Percentiles rank a stretch among this genome's conserved stretches.
phyloP scores from a whole-genome alignment of 2,113 vertebrate species.

The Chiloscyllium plagiosum region DNA sequence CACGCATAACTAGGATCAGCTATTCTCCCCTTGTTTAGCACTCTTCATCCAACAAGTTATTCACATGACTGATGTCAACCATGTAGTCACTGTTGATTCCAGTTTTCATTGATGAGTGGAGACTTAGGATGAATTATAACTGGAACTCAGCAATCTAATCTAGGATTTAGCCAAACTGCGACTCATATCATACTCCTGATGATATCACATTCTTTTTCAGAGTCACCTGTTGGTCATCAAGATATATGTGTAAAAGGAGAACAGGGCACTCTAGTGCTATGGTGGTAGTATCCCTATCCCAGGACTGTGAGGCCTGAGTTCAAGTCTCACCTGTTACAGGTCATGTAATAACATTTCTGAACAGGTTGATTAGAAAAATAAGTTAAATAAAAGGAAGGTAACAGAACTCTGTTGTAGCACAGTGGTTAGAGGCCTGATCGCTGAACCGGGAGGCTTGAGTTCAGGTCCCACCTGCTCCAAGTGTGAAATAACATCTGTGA shows the following conservation, averaged over 20 bases:
- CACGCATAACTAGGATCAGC: not conserved
- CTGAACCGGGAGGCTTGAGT: too few relatives aligned
- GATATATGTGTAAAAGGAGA: not conserved
- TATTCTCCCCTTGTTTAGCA: not conserved
- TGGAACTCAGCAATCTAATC: not conserved
- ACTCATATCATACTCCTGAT: not conserved
- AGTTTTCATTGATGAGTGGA: not conserved
- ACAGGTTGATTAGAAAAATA: too few relatives aligned
- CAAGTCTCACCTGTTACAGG: too few relatives aligned
- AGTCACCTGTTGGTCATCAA: not conserved
- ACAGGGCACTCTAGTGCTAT: too few relatives aligned
- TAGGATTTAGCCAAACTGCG: not conserved
- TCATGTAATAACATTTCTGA: too few relatives aligned
- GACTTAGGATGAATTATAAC: not conserved
- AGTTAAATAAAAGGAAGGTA: too few relatives aligned
- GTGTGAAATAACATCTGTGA: too few relatives aligned
- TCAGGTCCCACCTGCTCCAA: too few relatives aligned
- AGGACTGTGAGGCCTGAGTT: too few relatives aligned
- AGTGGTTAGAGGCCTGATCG: too few relatives aligned
- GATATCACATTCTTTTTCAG: not conserved
- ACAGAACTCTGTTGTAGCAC: too few relatives aligned
- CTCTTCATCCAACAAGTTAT: not conserved
- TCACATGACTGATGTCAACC: not conserved
- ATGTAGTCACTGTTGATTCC: not conserved
- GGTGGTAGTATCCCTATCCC: too few relatives aligned